These are phyloP conservation scores for Zygothrica quintamaculata DNA, from an alignment of 2,888 invertebrate species.

Conservation along the genomic window DNA sequence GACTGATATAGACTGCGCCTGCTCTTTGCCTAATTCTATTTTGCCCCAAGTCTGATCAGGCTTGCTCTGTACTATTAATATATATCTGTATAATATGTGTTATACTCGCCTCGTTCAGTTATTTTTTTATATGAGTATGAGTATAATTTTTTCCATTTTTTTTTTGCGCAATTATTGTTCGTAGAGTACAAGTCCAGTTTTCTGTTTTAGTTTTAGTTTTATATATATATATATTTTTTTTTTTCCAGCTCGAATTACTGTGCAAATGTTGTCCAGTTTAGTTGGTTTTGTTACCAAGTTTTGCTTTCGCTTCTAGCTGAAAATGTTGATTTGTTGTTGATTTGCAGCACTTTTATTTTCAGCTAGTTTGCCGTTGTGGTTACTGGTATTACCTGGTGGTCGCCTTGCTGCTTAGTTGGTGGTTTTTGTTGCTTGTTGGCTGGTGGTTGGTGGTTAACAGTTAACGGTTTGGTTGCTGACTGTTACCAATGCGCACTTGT, in stretches of 20 bases:
- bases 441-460: slow-evolving; percentile 18
- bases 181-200: slow-evolving; percentile 48
- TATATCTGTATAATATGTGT: slow-evolving; percentile 20
- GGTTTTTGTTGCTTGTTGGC: slow-evolving; percentile 20
- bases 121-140: slow-evolving; percentile 33
- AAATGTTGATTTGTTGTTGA: slow-evolving; percentile 52
- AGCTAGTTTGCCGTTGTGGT: slow-evolving; percentile 42
- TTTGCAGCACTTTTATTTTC: slow-evolving; percentile 55
- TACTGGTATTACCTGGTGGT: slow-evolving; percentile 21
- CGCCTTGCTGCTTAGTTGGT: slow-evolving; percentile 16
- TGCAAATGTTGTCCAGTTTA: slow-evolving; percentile 52
- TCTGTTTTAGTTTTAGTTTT: no score
- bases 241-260: slow-evolving; percentile 15
- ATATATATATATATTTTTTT: background rate
- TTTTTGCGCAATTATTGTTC: slow-evolving; percentile 73
- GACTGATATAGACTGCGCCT: slow-evolving; percentile 34
- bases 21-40: slow-evolving; percentile 2
- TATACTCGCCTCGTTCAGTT: slow-evolving; percentile 55
- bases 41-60: slow-evolving; percentile 1
- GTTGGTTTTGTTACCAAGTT: slow-evolving; percentile 48
- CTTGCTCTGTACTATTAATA: slow-evolving; percentile 9
- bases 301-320: slow-evolving; percentile 71
- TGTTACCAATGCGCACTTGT: slow-evolving; percentile 68
- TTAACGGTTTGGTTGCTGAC: slow-evolving; percentile 16
- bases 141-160: no score